Conservation (phyloP, 2,888 invertebrate species). For the Smittia sp. region DNA sequence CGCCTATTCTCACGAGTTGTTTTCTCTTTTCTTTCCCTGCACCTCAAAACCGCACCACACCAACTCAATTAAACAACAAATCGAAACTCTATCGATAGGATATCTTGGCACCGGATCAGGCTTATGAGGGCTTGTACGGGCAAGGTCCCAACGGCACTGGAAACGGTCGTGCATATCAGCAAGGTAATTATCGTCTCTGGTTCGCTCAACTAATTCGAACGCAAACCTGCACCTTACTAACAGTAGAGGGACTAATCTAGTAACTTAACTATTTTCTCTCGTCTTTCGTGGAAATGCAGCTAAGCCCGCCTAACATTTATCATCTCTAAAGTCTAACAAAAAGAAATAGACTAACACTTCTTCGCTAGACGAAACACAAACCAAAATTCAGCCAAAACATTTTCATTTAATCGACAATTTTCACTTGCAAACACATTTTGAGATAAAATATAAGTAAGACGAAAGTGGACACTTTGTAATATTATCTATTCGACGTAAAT, state of each 20-base stretch:
- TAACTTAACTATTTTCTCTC: constrained; percentile 16
- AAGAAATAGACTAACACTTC: constrained; percentile 43
- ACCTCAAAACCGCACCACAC: constrained; percentile 43
- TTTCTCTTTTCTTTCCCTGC: neutral
- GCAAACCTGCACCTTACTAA: constrained; percentile 13
- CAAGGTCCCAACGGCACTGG: constrained; percentile 65
- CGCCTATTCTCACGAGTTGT: constrained; percentile 5
- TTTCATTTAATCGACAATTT: constrained; percentile 35
- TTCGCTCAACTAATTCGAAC: constrained; percentile 27
- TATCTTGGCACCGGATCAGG: constrained; percentile 87
- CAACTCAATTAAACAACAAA: constrained; percentile 32
- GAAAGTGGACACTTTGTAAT: neutral
- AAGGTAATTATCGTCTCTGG: constrained; percentile 64
- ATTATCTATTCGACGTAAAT: neutral
- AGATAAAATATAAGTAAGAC: neutral
- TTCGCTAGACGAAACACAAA: constrained; percentile 44
- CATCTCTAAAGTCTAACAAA: constrained; percentile 48
- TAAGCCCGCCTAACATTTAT: constrained; percentile 53
- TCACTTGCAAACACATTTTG: neutral
- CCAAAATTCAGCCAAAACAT: constrained; percentile 42
- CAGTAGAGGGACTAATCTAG: neutral
- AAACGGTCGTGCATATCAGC: constrained; percentile 70
- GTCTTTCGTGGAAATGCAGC: constrained; percentile 45
- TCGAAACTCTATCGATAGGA: constrained; percentile 59
- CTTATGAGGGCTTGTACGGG: constrained; percentile 89